Evolutionary conservation across 1,140 invertebrate species (phyloP).

Genomic region (Batillaria attramentaria): DNA sequence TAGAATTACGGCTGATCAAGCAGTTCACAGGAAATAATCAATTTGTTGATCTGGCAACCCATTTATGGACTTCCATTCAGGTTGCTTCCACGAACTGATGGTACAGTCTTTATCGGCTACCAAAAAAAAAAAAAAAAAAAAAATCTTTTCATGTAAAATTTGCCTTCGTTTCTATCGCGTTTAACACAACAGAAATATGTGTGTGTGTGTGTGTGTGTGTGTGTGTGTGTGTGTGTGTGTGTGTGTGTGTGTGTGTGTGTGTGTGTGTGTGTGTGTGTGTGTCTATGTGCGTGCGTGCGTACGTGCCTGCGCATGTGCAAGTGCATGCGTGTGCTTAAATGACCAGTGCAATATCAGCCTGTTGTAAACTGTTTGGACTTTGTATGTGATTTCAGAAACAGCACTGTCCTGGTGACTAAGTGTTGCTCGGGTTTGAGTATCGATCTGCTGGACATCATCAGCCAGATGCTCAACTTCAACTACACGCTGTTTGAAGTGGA

Average conservation of each 20-base stretch:
- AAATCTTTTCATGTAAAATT: no score
- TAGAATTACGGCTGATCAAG: no score
- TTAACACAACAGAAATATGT: no score
- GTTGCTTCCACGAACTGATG: no score
- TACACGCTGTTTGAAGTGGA: slow-evolving; percentile 93
- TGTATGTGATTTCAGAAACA: neutral
- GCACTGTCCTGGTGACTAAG: neutral
- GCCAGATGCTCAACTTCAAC: slow-evolving; percentile 94
- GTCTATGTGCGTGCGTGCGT: neutral
- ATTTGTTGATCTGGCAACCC: no score
- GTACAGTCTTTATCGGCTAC: no score
- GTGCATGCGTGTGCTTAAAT: neutral
- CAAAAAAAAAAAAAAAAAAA: no score
- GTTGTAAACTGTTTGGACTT: neutral
- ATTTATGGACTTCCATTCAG: no score
- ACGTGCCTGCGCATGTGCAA: neutral
- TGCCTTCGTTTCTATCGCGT: no score
- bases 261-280: slow-evolving; percentile 14
- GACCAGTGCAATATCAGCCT: neutral
- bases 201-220: neutral
- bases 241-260: slow-evolving; percentile 11
- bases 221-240: slow-evolving; percentile 12
- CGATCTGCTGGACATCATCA: slow-evolving; percentile 84
- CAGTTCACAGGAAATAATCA: no score
- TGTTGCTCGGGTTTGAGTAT: slow-evolving; percentile 99